Evolutionary conservation across 2,113 vertebrate species (phyloP), one percentile per base, ranked within the genome.

Genomic region (Meleagris gallopavo): DNA sequence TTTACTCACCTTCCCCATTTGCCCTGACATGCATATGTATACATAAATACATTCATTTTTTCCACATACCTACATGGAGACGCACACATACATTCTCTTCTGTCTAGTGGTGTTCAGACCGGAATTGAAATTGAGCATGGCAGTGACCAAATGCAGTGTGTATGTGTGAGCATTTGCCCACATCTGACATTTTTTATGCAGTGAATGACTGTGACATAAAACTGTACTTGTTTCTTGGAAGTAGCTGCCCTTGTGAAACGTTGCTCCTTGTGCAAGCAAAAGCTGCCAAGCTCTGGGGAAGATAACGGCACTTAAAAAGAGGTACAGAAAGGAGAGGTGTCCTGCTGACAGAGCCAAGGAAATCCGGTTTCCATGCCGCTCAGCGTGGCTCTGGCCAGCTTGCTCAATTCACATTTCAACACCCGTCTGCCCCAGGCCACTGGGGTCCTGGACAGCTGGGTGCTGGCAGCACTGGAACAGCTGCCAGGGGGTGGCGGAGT

Each of bases 1-100:
- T 94, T 80, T 93, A 76, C 82, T 88, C 82, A 45, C 83, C 89
- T 94, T 86, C 88, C 30, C 57, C 95, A 86, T 94, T 91, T 66
- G 7, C 83, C 73, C 77, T 86, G 90, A 6, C 69, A 25, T 50
- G 22, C 80, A 2, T 90, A 5, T 17, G 7, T 58, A 4, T 61
- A 45, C 57, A 72, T 76, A 62, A 20, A 64, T 64, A 1, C 6
- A 52, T 3, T 9, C 8, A 21, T 18, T 69, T 71, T 85, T 69
- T 77, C 21, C 67, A 57, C 38, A 10, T 76, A 60, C 76, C 58
- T 30, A 5, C 57, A 61, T 65, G 67, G 92, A 79, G 40, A 30
- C 50, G 22, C 73, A 32, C 55, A 48, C 52, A 58, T 41, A 61
- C 41, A 24, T 85, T 80, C 24, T 0, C 74, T 94, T 64, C 71